These are phyloP conservation scores for Euura saliciscinereae DNA, from an alignment of 1,140 invertebrate genomes.

Conservation along the genomic window DNA sequence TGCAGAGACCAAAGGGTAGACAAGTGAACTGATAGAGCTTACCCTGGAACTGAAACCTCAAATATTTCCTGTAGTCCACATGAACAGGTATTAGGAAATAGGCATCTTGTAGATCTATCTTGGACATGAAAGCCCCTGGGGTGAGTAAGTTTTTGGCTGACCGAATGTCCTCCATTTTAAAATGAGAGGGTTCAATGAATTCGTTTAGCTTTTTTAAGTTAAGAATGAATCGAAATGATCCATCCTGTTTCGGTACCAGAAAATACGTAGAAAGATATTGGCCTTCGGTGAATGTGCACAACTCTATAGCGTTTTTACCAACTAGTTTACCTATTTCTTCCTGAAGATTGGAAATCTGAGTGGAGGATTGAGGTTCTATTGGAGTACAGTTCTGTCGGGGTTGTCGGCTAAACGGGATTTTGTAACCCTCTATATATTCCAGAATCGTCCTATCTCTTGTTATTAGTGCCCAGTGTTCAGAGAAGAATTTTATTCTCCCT, in stretches of 20 bases:
- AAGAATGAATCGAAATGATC: conserved; percentile 31
- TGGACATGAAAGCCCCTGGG: conserved; percentile 22
- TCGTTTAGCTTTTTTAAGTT: conserved; percentile 35
- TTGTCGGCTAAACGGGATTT: conserved; percentile 10
- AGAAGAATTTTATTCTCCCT: conserved; percentile 19
- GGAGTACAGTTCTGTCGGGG: not conserved
- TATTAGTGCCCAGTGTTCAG: conserved; percentile 19
- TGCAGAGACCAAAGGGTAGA: conserved; percentile 26
- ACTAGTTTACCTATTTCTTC: not conserved
- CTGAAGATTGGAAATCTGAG: not conserved
- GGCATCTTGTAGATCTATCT: conserved; percentile 39
- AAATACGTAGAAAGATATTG: conserved; percentile 33
- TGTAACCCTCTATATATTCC: conserved; percentile 20
- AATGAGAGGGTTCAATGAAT: conserved; percentile 30
- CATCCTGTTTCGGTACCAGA: conserved; percentile 32
- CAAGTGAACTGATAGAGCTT: conserved; percentile 24
- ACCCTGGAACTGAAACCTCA: conserved; percentile 25
- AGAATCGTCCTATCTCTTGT: conserved; percentile 21
- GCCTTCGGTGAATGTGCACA: not conserved
- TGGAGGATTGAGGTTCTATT: not conserved
- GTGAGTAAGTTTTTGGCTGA: conserved; percentile 31
- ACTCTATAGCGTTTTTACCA: not conserved
- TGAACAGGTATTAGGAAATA: conserved; percentile 29
- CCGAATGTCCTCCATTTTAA: conserved; percentile 33
- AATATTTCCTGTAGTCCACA: conserved; percentile 23